Evolutionary conservation across 2,888 invertebrate genomes (phyloP).

Genomic region (Agriopis aurantiaria): DNA sequence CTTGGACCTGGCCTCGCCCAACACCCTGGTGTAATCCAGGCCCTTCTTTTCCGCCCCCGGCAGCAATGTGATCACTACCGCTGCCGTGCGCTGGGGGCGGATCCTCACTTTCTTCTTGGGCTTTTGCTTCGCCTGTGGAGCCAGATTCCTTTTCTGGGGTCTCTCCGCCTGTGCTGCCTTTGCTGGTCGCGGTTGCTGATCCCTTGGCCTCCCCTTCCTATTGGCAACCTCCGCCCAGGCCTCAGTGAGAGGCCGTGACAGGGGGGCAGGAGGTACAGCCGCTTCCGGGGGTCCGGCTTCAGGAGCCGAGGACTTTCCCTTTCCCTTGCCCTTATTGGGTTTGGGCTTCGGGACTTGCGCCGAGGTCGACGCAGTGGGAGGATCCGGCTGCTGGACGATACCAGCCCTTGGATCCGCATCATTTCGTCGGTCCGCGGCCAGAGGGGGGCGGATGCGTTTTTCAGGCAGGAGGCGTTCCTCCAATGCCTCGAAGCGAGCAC

Average conservation of each 20-base stretch:
- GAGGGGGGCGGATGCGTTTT: not conserved
- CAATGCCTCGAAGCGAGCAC: not conserved
- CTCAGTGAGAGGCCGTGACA: not conserved
- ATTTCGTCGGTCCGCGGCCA: not conserved
- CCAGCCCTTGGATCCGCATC: too few relatives aligned
- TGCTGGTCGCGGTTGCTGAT: too few relatives aligned
- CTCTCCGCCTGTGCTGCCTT: not conserved
- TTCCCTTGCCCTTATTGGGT: not conserved
- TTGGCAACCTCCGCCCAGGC: not conserved
- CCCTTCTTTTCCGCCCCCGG: too few relatives aligned
- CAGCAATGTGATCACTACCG: too few relatives aligned
- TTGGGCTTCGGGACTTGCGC: not conserved
- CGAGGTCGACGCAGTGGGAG: not conserved
- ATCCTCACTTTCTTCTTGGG: too few relatives aligned
- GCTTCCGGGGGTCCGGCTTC: not conserved
- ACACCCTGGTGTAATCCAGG: not conserved
- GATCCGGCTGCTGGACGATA: not conserved
- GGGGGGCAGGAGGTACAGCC: not conserved
- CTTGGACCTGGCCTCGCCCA: conserved; percentile 20
- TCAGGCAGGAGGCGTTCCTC: not conserved
- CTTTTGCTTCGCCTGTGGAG: too few relatives aligned
- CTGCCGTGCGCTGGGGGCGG: too few relatives aligned
- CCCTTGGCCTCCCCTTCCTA: not conserved
- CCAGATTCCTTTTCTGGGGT: too few relatives aligned
- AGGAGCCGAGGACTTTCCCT: not conserved